Evolutionary conservation across 2,113 vertebrate species (phyloP), one percentile per base, ranked within the genome.

Genomic region (Setophaga kirtlandii): DNA sequence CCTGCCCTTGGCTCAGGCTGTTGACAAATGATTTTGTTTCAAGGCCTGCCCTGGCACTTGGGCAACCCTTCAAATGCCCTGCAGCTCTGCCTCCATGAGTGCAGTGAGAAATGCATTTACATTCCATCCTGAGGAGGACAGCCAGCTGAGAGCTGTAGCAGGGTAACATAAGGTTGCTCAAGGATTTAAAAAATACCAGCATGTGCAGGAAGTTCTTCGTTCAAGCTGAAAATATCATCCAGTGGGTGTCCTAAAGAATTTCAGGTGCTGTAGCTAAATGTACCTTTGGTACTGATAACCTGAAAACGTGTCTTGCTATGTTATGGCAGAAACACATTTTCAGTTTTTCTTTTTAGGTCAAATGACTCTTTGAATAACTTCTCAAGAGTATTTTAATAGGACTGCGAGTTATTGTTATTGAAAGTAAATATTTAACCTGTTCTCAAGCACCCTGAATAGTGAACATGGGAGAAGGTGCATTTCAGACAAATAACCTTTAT

Each of bases 21-120:
- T 39, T 94, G 83, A 94, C 41, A 73, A 87, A 87, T 71, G n/a
- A 62, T 74, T 90, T 86, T 90, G 12, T 79, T 81, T 93, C 92
- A 39, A 2, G 0, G 4, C 21, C 50, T 37, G 2, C 68, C 30
- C 53, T 93, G 92, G 28, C 53, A 33, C 64, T 90, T 76, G 93
- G 90, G n/a, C 86, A 96, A 23, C 39, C 25, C 30, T 89, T 96
- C 88, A 84, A 76, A 68, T 21, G 73, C 1, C 3, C 52, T 83
- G 20, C 42, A 62, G 70, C 21, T 6, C 56, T 64, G 39, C 44
- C 69, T 71, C 81, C 52, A 31, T 95, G 87, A 87, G 13, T 64
- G 52, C 86, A 83, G 83, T 62, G 79, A 92, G 35, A 81, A 78
- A 79, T 84, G 11, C 1, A 3, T 81, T 85, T 74, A 28, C 30